Evolutionary conservation across 2,113 vertebrate genomes (phyloP).

Genomic region (Nicator chloris): DNA sequence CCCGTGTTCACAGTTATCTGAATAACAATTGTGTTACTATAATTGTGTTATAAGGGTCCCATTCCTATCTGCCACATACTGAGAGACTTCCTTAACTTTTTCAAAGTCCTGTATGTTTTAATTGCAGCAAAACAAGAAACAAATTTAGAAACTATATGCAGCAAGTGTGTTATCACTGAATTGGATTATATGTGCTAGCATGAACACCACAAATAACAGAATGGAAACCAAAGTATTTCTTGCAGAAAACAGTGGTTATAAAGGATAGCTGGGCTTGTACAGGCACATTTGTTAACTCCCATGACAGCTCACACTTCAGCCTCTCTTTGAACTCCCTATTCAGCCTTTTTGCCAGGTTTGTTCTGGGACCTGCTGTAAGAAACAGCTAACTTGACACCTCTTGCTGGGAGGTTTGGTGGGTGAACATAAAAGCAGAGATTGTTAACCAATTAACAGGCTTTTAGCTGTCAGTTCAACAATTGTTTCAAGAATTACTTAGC

Average conservation of each 20-base stretch:
- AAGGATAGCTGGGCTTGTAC: neutral
- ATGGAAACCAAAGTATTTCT: neutral
- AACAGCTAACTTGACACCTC: neutral
- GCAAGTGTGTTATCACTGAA: neutral
- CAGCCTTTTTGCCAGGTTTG: neutral
- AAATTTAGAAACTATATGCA: neutral
- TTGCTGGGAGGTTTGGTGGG: neutral
- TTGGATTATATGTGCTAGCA: neutral
- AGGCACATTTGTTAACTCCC: neutral
- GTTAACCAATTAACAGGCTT: neutral
- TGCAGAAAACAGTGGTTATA: neutral
- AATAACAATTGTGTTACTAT: neutral
- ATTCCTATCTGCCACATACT: neutral
- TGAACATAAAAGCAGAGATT: neutral
- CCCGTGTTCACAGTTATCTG: neutral
- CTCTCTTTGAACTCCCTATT: neutral
- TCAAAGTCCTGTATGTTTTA: neutral
- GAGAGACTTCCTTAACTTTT: neutral
- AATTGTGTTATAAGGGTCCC: neutral
- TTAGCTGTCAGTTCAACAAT: neutral
- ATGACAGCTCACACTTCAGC: neutral
- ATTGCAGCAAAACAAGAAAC: neutral
- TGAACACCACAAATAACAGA: neutral
- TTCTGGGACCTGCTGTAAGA: neutral
- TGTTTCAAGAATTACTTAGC: neutral